Evolutionary conservation across 2,113 vertebrate species (phyloP).

Genomic region (Gobiocypris rarus): DNA sequence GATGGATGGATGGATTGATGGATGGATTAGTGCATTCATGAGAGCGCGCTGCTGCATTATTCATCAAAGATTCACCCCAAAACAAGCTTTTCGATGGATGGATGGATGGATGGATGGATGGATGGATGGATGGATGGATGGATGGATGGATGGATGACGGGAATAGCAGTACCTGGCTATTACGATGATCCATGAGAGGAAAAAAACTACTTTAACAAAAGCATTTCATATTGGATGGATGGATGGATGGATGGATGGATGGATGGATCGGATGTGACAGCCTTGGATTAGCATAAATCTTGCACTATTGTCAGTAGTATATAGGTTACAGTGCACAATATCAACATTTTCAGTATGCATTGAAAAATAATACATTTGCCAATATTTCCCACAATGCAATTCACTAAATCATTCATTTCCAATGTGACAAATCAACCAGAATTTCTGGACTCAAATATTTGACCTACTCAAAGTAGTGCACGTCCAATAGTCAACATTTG

Average conservation of each 20-base stretch:
- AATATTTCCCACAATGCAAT: neutral
- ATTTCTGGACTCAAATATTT: neutral
- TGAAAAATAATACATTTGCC: neutral
- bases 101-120: no score
- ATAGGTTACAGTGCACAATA: neutral
- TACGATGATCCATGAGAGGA: neutral
- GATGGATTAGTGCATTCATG: conserved; percentile 41
- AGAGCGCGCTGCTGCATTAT: conserved; percentile 36
- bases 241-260: no score
- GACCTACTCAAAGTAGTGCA: no score
- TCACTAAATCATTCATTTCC: neutral
- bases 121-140: no score
- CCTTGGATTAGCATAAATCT: no score
- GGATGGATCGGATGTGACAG: no score
- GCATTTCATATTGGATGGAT: neutral
- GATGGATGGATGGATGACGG: no score
- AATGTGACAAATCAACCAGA: neutral
- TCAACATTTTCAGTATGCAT: neutral
- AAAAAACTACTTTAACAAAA: neutral
- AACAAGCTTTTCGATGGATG: conserved; percentile 31
- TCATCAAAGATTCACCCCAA: conserved; percentile 38
- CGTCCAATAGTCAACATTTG: no score
- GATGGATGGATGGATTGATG: no score
- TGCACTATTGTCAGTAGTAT: neutral
- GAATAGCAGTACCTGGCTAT: neutral